A percentile compares a stretch with the other conserved stretches of the same genome.
Conservation (phyloP, 2,113 vertebrate genomes). For the Tragelaphus scriptus region DNA sequence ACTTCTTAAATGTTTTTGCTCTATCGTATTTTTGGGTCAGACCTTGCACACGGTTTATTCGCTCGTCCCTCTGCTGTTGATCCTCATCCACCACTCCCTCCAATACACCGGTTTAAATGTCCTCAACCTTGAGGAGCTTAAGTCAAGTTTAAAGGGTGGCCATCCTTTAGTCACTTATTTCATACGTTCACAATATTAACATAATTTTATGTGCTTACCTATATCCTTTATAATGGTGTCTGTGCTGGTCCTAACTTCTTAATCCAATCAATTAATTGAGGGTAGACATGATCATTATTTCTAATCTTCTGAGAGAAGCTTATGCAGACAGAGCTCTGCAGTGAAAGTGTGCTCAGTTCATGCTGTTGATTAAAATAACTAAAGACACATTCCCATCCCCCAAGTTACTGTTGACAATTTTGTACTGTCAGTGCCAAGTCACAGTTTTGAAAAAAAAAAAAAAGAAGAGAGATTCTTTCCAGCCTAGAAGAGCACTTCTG, state of each 20-base stretch:
- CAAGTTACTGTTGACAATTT: constrained; percentile 48
- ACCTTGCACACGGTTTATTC: not conserved
- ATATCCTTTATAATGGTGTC: not conserved
- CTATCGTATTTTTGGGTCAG: not conserved
- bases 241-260: not conserved
- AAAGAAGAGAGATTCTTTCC: constrained; percentile 17
- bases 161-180: not conserved
- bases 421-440: constrained; percentile 43
- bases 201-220: not conserved
- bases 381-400: not conserved
- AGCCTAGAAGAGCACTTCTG: not conserved
- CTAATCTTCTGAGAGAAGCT: not conserved
- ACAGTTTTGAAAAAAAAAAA: not conserved
- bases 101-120: not conserved
- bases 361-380: constrained; percentile 26
- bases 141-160: not conserved
- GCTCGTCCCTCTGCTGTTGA: not conserved
- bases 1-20: not conserved
- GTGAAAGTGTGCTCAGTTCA: not conserved
- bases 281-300: not conserved
- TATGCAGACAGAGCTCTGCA: not conserved
- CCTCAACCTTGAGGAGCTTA: not conserved
- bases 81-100: not conserved
- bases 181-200: not conserved
- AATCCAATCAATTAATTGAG: not conserved